Evolutionary conservation across 2,113 vertebrate genomes (phyloP), one percentile per base, ranked within the genome.

Genomic region (Elephantulus edwardii): DNA sequence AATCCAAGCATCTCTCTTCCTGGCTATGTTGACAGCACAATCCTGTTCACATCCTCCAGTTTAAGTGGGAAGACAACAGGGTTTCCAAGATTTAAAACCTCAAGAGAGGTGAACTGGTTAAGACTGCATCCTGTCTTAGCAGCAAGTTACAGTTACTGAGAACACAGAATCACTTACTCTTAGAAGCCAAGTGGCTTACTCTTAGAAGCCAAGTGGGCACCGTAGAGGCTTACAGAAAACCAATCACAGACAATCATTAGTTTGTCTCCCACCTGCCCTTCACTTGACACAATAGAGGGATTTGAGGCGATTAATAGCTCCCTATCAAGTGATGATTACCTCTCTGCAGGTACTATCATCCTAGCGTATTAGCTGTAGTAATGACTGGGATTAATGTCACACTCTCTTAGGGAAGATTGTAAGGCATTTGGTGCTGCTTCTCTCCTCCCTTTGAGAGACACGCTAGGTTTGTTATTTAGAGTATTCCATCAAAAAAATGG

Each of bases 1-100:
- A 97, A 97, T 96, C 94, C 89, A 94, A 95, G 97, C 92, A 94
- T 97, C 97, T 97, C 97, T 96, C 97, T 96, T 94, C 91, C 95
- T 95, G 80, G 95, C 83, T 92, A 94, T 95, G 92, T 95, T 93
- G 95, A 94, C 96, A 94, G 96, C 91, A 95, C 95, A 94, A 83
- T 96, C 95, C 96, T 94, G 95, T 52, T 72, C 83, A 75, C 60
- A 87, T 91, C 93, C 90, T 96, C 91, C 93, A 95, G 96, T 94
- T 97, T 95, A 94, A 94, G 96, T 97, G 95, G 93, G 94, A 97
- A 95, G 72, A 78, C 87, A 1, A 16, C 91, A 79, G 86, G 89
- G 94, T 83, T 94, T 97, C 95, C 96, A 96, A 96, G 95, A 82
- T 94, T 81, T 95, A 96, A 97, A 95, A 11, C 89, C 87, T 95